Percentiles rank a stretch among this genome's conserved stretches.
These are phyloP conservation scores for Meloidogyne hapla DNA, from an alignment of 1,140 invertebrate species.

Conservation along the genomic window DNA sequence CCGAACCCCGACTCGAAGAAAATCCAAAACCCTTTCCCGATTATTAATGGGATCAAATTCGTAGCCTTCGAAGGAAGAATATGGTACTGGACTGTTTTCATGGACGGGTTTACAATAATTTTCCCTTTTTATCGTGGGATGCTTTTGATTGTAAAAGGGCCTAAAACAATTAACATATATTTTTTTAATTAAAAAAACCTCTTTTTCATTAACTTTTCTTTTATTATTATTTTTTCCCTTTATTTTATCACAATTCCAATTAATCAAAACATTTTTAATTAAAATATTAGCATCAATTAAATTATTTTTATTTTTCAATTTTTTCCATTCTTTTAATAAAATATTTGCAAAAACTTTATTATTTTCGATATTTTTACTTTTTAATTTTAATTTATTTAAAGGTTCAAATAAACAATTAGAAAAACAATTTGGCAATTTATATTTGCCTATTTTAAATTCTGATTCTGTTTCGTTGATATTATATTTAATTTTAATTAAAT, in stretches of 20 bases:
- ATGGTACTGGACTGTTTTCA: too few relatives aligned
- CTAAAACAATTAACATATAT: too few relatives aligned
- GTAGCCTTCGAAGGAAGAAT: too few relatives aligned
- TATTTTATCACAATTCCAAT: not conserved
- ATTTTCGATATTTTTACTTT: not conserved
- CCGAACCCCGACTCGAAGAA: too few relatives aligned
- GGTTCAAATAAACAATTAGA: not conserved
- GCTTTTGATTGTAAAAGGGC: too few relatives aligned
- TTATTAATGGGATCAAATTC: too few relatives aligned
- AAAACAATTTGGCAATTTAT: conserved; percentile 6
- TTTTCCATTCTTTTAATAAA: not conserved
- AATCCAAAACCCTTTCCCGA: too few relatives aligned
- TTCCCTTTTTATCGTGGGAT: too few relatives aligned
- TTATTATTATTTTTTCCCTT: not conserved
- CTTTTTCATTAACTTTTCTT: not conserved
- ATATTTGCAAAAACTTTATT: not conserved
- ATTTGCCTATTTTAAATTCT: not conserved
- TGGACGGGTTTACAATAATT: too few relatives aligned
- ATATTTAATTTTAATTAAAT: not conserved
- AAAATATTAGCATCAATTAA: not conserved
- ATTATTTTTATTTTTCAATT: not conserved
- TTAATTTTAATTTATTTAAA: not conserved
- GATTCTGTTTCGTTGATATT: not conserved
- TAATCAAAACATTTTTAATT: not conserved
- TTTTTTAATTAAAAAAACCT: too few relatives aligned